Evolutionary conservation across 2,888 invertebrate species (phyloP).

Genomic region (Cheilosia scutellata): DNA sequence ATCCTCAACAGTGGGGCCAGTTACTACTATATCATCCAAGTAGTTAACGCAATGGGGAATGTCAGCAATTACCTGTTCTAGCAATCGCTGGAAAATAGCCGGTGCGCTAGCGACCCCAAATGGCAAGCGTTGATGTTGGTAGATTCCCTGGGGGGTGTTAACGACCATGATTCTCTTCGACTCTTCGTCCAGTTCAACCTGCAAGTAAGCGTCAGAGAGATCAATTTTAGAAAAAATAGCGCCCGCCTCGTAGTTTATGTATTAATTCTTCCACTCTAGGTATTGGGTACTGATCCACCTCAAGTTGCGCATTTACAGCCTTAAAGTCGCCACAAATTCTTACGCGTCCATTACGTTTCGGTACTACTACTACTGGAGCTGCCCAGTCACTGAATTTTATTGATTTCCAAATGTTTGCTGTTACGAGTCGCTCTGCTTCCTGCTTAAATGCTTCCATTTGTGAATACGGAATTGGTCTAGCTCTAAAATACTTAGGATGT

Average conservation of each 20-base stretch:
- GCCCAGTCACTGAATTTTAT: background rate
- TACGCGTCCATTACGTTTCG: background rate
- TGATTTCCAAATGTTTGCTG: background rate
- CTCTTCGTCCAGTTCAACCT: slow-evolving; percentile 50
- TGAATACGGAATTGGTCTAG: too few species aligned
- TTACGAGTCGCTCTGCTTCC: too few species aligned
- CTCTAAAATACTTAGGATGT: too few species aligned
- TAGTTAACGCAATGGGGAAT: background rate
- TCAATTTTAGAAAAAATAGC: background rate
- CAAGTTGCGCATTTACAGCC: background rate
- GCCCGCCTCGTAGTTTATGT: background rate
- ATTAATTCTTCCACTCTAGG: slow-evolving; percentile 33
- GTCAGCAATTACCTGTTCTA: slow-evolving; percentile 28
- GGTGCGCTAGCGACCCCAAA: slow-evolving; percentile 65
- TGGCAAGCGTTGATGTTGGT: slow-evolving; percentile 13
- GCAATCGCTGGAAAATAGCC: slow-evolving; percentile 52
- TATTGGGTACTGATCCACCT: slow-evolving; percentile 11
- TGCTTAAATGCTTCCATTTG: too few species aligned
- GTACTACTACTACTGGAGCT: background rate
- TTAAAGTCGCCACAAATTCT: background rate
- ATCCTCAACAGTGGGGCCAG: background rate
- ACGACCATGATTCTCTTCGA: background rate
- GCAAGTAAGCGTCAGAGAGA: slow-evolving; percentile 8
- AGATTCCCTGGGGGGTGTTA: background rate
- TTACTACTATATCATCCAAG: background rate